These are phyloP conservation scores for Nesometra sesokonis DNA, from an alignment of 35 echinoderm and acorn worm genomes.

Conservation along the genomic window DNA sequence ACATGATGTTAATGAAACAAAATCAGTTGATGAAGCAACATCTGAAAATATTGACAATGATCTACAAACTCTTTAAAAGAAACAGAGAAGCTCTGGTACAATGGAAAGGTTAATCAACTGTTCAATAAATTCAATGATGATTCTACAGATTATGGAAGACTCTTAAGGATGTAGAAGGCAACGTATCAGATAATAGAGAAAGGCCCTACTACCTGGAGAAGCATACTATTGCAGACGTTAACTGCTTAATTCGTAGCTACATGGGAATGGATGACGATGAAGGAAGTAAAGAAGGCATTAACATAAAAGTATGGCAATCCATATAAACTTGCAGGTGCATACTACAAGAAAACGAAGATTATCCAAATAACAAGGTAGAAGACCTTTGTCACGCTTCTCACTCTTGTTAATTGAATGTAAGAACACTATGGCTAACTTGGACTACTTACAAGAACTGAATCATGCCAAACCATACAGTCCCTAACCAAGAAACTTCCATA, in stretches of 20 bases:
- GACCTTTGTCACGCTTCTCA: neutral
- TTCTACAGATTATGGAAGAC: neutral
- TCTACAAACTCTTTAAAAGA: neutral
- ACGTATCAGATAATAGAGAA: neutral
- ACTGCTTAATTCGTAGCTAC: neutral
- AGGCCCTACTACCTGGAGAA: neutral
- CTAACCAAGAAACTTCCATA: constrained; percentile 11
- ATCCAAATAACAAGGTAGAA: neutral
- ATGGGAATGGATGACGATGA: neutral
- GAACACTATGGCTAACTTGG: neutral
- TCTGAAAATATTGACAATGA: too few relatives aligned
- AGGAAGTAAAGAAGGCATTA: neutral
- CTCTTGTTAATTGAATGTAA: constrained; percentile 3
- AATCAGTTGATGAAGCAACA: too few relatives aligned
- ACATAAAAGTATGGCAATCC: neutral
- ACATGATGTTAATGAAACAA: too few relatives aligned
- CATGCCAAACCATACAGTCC: neutral
- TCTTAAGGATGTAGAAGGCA: constrained; percentile 4
- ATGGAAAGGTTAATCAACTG: neutral
- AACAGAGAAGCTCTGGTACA: neutral
- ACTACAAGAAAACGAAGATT: neutral
- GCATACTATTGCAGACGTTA: neutral
- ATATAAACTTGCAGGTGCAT: neutral
- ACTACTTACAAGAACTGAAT: neutral
- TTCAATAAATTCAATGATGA: neutral